A percentile compares a stretch with the other conserved stretches of the same genome.
These are phyloP conservation scores for Anolis sagrei DNA, from an alignment of 2,113 vertebrate genomes.

Conservation along the genomic window DNA sequence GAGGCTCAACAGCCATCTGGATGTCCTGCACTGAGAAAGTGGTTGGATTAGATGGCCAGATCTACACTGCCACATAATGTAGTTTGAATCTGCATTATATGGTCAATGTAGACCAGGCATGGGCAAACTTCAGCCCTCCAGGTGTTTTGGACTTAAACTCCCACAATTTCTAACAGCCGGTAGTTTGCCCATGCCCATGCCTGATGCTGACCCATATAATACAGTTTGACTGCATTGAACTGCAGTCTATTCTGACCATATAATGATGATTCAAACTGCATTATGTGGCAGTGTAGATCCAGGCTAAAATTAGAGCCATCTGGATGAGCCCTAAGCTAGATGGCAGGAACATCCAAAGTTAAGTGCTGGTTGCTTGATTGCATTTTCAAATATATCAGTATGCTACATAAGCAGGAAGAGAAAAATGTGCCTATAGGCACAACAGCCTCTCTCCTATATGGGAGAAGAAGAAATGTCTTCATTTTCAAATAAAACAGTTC, in stretches of 20 bases:
- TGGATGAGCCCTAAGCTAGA: not conserved
- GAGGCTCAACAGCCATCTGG: not conserved
- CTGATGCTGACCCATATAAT: too few species aligned
- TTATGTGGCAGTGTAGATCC: too few species aligned
- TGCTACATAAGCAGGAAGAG: slow-evolving; percentile 33
- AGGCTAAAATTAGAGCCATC: not conserved
- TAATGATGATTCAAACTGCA: too few species aligned
- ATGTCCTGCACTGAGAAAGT: not conserved
- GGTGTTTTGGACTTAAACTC: too few species aligned
- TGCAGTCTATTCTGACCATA: too few species aligned
- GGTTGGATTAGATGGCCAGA: not conserved
- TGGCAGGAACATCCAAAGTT: not conserved
- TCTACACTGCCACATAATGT: too few species aligned
- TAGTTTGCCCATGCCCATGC: too few species aligned
- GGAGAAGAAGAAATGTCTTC: slow-evolving; percentile 27
- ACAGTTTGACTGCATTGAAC: too few species aligned
- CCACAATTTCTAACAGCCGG: too few species aligned
- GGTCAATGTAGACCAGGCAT: too few species aligned
- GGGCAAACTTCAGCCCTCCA: too few species aligned
- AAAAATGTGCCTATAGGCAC: slow-evolving; percentile 18
- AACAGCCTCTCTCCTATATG: slow-evolving; percentile 35
- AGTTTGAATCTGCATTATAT: too few species aligned
- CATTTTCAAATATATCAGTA: slow-evolving; percentile 29
- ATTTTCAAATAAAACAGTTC: slow-evolving; percentile 31
- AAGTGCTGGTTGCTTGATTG: not conserved